Evolutionary conservation across 2,888 invertebrate genomes (phyloP).

Genomic region (Habroteleia sp.): DNA sequence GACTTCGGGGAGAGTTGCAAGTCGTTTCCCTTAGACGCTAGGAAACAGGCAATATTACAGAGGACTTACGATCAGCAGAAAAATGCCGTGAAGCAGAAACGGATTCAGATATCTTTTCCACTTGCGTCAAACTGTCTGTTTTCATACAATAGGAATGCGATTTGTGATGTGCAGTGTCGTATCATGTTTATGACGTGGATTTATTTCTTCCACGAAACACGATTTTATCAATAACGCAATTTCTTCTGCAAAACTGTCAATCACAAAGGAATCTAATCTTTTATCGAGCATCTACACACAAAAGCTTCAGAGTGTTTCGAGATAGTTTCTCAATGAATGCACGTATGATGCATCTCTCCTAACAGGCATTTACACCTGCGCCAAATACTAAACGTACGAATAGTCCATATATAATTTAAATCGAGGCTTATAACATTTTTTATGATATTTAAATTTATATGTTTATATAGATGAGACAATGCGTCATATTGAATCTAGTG

Average conservation of each 20-base stretch:
- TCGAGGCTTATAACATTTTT: too few species aligned
- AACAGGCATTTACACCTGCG: too few species aligned
- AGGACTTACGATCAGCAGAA: slow-evolving; percentile 48
- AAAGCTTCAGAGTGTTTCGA: too few species aligned
- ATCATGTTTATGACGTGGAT: slow-evolving; percentile 38
- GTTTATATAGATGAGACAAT: too few species aligned
- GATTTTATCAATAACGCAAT: slow-evolving; percentile 47
- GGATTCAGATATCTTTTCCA: slow-evolving; percentile 48
- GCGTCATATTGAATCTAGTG: too few species aligned
- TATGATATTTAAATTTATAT: too few species aligned
- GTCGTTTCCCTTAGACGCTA: slow-evolving; percentile 34
- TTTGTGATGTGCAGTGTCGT: slow-evolving; percentile 46
- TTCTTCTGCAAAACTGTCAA: slow-evolving; percentile 45
- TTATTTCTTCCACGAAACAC: slow-evolving; percentile 30
- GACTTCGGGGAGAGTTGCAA: slow-evolving; percentile 39
- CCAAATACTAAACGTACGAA: too few species aligned
- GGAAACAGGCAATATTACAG: slow-evolving; percentile 51
- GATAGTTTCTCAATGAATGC: too few species aligned
- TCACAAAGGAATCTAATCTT: slow-evolving; percentile 18
- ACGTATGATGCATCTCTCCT: too few species aligned
- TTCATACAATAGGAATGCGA: slow-evolving; percentile 55
- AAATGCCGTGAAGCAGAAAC: slow-evolving; percentile 48
- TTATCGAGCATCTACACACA: neutral
- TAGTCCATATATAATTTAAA: too few species aligned
- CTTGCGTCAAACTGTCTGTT: slow-evolving; percentile 45